phyloP scores from a whole-genome alignment of 2,888 invertebrate species.

The Caenorhabditis becei region DNA sequence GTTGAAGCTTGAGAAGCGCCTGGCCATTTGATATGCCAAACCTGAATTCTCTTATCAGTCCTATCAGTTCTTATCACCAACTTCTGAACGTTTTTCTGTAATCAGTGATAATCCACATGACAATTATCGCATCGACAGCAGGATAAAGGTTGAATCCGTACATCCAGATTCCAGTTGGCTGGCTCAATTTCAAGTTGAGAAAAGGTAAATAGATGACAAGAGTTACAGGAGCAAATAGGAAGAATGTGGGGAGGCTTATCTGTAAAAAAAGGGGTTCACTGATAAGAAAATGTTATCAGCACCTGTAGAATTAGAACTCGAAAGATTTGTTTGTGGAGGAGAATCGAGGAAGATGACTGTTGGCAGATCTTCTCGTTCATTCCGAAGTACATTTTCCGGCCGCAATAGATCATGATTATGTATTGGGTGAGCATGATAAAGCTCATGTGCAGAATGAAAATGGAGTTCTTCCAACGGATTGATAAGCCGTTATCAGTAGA shows the following conservation, averaged over 20 bases:
- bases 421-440: constrained; percentile 22
- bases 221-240: constrained; percentile 22
- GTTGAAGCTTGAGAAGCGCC: background rate
- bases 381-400: background rate
- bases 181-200: constrained; percentile 13
- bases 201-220: constrained; percentile 30
- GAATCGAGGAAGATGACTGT: background rate
- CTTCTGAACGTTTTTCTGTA: constrained; percentile 11
- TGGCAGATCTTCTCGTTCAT: background rate
- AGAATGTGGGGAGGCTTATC: constrained; percentile 27
- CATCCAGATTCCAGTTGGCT: constrained; percentile 25
- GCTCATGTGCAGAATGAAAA: constrained; percentile 8
- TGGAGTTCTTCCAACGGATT: constrained; percentile 20
- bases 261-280: background rate
- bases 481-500: background rate
- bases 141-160: constrained; percentile 29
- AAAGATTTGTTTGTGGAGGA: constrained; percentile 24
- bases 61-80: background rate
- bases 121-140: constrained; percentile 21
- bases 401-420: background rate
- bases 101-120: constrained; percentile 28
- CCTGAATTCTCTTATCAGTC: too few relatives aligned
- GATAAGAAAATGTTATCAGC: background rate
- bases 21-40: background rate
- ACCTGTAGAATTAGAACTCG: constrained; percentile 25